These are phyloP conservation scores for Ectemnius cavifrons DNA, from an alignment of 2,888 invertebrate species.

Conservation along the genomic window DNA sequence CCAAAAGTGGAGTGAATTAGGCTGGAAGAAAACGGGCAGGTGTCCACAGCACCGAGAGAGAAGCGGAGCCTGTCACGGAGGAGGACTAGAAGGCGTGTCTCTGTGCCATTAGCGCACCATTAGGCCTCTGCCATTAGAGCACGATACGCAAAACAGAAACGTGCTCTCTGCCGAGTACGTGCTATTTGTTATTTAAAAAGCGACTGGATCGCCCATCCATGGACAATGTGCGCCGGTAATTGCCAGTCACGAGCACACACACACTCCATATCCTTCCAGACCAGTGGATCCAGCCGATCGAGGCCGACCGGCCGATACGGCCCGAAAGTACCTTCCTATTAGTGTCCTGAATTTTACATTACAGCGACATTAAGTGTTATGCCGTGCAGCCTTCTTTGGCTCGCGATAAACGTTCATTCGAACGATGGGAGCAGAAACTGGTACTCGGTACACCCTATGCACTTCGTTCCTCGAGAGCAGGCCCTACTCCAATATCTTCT, in stretches of 20 bases:
- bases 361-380: constrained; percentile 6
- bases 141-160: constrained; percentile 40
- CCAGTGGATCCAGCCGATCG: constrained; percentile 7
- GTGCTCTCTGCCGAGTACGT: constrained; percentile 7
- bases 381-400: constrained; percentile 2
- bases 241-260: constrained; percentile 7
- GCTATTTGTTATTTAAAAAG: constrained; percentile 37
- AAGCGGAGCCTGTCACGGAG: constrained; percentile 29
- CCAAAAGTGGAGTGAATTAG: neutral
- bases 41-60: neutral
- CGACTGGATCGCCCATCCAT: neutral
- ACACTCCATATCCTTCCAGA: neutral
- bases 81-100: constrained; percentile 33
- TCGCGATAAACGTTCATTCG: constrained; percentile 2
- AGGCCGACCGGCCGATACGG: neutral
- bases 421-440: neutral
- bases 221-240: constrained; percentile 21
- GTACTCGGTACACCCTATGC: too few species aligned
- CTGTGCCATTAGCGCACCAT: constrained; percentile 50
- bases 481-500: too few species aligned
- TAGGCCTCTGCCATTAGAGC: constrained; percentile 46
- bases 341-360: constrained; percentile 10
- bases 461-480: too few species aligned
- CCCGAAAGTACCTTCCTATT: constrained; percentile 4
- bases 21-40: too few species aligned